These are phyloP conservation scores for Bombyx mandarina DNA, from an alignment of 1,140 invertebrate genomes.

Conservation along the genomic window DNA sequence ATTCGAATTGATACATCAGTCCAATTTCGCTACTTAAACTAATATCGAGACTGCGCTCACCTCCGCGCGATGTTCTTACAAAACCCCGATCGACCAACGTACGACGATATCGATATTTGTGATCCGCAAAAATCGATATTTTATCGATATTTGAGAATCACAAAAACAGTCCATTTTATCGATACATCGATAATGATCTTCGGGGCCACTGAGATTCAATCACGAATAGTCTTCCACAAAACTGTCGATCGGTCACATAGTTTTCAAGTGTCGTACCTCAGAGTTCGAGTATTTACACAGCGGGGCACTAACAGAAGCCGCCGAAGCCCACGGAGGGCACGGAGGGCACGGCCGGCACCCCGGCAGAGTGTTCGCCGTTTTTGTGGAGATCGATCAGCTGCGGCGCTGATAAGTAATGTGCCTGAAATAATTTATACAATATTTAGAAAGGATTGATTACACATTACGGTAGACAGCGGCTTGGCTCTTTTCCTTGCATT, in stretches of 20 bases:
- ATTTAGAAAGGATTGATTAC: background rate
- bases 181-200: background rate
- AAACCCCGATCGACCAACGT: background rate
- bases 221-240: conserved; percentile 6
- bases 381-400: conserved; percentile 61
- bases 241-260: conserved; percentile 6
- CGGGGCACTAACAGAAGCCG: conserved; percentile 61
- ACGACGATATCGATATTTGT: too few relatives aligned
- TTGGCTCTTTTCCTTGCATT: too few relatives aligned
- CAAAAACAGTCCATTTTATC: background rate
- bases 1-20: conserved; percentile 20
- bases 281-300: background rate
- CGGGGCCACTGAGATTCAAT: conserved; percentile 6
- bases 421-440: conserved; percentile 23
- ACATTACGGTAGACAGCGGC: background rate
- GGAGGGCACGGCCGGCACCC: conserved; percentile 41
- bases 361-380: conserved; percentile 50
- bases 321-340: conserved; percentile 67
- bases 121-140: background rate
- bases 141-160: background rate
- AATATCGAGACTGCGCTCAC: conserved; percentile 8
- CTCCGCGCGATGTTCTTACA: conserved; percentile 2
- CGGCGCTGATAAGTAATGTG: conserved; percentile 54
- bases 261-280: conserved; percentile 4
- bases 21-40: conserved; percentile 31